Percentiles rank a stretch among this genome's conserved stretches.
phyloP scores from a whole-genome alignment of 2,888 invertebrate genomes.

The Agrotis puta region DNA sequence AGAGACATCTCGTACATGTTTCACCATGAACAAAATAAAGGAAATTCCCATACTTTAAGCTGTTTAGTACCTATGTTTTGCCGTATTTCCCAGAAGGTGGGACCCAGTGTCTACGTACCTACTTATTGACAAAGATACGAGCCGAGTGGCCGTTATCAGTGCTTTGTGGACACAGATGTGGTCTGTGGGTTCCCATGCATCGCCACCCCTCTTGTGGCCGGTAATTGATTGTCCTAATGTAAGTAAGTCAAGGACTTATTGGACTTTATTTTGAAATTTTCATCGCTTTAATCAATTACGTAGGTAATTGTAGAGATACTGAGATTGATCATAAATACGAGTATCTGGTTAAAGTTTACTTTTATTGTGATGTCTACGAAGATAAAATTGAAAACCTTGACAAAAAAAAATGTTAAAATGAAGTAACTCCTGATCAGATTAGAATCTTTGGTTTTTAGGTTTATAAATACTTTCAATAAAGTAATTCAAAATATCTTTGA shows the following conservation, averaged over 20 bases:
- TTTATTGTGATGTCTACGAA: not conserved
- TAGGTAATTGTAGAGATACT: too few species aligned
- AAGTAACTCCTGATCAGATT: not conserved
- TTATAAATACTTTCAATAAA: not conserved
- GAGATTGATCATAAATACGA: not conserved
- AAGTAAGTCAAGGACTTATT: slow-evolving; percentile 67
- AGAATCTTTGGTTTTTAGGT: too few species aligned
- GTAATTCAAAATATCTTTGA: too few species aligned
- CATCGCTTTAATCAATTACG: slow-evolving; percentile 4
- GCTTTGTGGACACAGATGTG: slow-evolving; percentile 86
- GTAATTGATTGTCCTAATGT: slow-evolving; percentile 68
- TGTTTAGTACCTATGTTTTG: not conserved
- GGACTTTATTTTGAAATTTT: slow-evolving; percentile 24
- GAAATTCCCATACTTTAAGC: not conserved
- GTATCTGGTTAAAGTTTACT: not conserved
- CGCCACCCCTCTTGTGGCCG: slow-evolving; percentile 64
- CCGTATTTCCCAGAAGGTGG: slow-evolving; percentile 30
- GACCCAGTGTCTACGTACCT: slow-evolving; percentile 28
- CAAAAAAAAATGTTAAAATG: not conserved
- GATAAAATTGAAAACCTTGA: not conserved
- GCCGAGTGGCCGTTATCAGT: slow-evolving; percentile 68
- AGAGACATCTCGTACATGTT: not conserved
- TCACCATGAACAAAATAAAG: slow-evolving; percentile 1
- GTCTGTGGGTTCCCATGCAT: slow-evolving; percentile 77
- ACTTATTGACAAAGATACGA: slow-evolving; percentile 64